These are phyloP conservation scores for Eupithecia vulgata DNA, from an alignment of 2,888 invertebrate genomes.

Conservation along the genomic window DNA sequence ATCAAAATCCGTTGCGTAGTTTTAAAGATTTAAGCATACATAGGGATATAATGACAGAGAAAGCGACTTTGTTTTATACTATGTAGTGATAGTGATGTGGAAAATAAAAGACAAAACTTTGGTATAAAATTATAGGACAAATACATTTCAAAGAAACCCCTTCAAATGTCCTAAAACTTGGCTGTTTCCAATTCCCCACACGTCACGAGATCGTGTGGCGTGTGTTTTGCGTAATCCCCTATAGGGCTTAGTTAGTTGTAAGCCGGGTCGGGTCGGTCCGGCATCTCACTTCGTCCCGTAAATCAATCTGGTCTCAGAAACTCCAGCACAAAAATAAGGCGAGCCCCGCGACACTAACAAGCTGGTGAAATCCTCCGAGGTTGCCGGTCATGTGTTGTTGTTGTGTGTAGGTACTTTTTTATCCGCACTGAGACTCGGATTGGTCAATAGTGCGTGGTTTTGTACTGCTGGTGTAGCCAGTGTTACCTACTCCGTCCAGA, in stretches of 20 bases:
- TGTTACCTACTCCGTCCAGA: too few species aligned
- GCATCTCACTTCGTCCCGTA: slow-evolving; percentile 75
- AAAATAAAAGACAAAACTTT: not conserved
- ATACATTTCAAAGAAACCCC: slow-evolving; percentile 28
- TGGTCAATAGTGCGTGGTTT: too few species aligned
- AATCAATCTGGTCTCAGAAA: slow-evolving; percentile 75
- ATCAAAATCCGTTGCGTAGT: too few species aligned
- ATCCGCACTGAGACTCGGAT: too few species aligned
- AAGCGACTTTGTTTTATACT: too few species aligned
- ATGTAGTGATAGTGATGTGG: too few species aligned
- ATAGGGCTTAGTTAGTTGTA: slow-evolving; percentile 75
- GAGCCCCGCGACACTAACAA: slow-evolving; percentile 35
- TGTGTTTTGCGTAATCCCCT: slow-evolving; percentile 77
- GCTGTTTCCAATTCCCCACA: slow-evolving; percentile 68
- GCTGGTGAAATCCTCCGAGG: slow-evolving; percentile 35
- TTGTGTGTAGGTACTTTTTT: too few species aligned
- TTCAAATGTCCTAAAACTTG: slow-evolving; percentile 40
- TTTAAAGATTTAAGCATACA: too few species aligned
- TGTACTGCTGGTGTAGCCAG: too few species aligned
- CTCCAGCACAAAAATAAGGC: slow-evolving; percentile 39
- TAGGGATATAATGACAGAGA: too few species aligned
- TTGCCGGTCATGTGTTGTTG: not conserved
- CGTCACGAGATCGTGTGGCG: slow-evolving; percentile 67
- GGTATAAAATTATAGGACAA: not conserved
- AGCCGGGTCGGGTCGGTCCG: slow-evolving; percentile 67